These are phyloP conservation scores for Theretra japonica DNA, from an alignment of 2,888 invertebrate species.

Conservation along the genomic window DNA sequence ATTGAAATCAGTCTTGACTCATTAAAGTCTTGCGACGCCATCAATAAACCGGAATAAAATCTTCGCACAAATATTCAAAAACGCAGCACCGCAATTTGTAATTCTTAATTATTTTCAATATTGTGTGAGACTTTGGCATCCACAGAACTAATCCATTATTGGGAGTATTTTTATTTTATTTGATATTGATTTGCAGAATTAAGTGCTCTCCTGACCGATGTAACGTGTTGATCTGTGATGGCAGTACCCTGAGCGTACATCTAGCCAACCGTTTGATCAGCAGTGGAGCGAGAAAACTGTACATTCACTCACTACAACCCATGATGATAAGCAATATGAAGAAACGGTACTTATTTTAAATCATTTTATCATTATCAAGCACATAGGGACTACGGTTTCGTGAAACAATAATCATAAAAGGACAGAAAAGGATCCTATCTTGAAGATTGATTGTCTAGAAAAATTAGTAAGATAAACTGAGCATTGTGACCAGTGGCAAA, in stretches of 20 bases:
- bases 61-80: no score
- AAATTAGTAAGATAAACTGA: no score
- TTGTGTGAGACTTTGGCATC: neutral
- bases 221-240: constrained; percentile 56
- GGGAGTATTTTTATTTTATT: neutral
- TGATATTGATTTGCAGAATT: constrained; percentile 45
- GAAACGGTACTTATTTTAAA: neutral
- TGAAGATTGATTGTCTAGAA: no score
- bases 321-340: constrained; percentile 29
- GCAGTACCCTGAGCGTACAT: constrained; percentile 48
- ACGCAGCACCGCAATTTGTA: no score
- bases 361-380: neutral
- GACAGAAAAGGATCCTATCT: no score
- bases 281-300: constrained; percentile 56
- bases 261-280: constrained; percentile 53
- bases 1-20: neutral
- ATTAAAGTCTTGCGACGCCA: neutral
- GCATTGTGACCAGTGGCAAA: no score
- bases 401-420: no score
- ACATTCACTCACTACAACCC: constrained; percentile 43
- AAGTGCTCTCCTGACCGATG: constrained; percentile 44
- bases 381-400: neutral
- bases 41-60: neutral
- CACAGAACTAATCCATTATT: neutral
- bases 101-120: neutral